Base-by-base conservation (phyloP, 2,113 vertebrate genomes). In the Otus sunia region DNA sequence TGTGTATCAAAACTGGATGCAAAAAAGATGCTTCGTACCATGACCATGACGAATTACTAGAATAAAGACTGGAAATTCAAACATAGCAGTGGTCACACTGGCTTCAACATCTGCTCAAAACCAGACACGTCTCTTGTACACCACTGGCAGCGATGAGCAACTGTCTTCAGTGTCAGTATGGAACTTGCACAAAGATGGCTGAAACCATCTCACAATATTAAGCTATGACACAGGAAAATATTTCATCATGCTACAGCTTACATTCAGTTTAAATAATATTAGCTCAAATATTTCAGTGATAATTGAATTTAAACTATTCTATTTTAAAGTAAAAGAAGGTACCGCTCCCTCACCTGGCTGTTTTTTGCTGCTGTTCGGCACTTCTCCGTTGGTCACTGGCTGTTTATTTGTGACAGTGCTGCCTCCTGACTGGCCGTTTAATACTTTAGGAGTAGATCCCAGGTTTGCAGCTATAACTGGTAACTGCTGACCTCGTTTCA, bases 401-500 rank as follows among this genome's bases (percentile, higher is more conserved):
- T 98, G 98, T 77, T 97, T 97, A 45, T 22, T 94, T 91, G 97
- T 92, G 88, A 95, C 97, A 96, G 97, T 45, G 96, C 95, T 97
- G 97, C 97, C 96, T 96, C 97, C 98, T 60, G 98, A 88, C 95
- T 97, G 98, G 98, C 97, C 94, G 97, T 90, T 98, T 71, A 98
- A 86, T 86, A 75, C 97, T 94, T 98, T 99, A 97, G 98, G 98
- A 97, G 98, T 94, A 93, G 98, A 98, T 98, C 99, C 99, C 98
- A 99, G 98, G 98, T 98, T 98, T 97, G 98, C 98, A 94, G 98
- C 98, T 94, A 98, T 97, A 62, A 96, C 97, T 37, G 98, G 98
- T 92, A 98, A 97, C 96, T 98, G 98, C 98, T 98, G 98, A 92
- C 98, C 98, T 93, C 98, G 97, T 96, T 98, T 99, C 98, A 99